These are phyloP conservation scores for Macroteleia sp. DNA, from an alignment of 2,888 invertebrate genomes.

Conservation along the genomic window DNA sequence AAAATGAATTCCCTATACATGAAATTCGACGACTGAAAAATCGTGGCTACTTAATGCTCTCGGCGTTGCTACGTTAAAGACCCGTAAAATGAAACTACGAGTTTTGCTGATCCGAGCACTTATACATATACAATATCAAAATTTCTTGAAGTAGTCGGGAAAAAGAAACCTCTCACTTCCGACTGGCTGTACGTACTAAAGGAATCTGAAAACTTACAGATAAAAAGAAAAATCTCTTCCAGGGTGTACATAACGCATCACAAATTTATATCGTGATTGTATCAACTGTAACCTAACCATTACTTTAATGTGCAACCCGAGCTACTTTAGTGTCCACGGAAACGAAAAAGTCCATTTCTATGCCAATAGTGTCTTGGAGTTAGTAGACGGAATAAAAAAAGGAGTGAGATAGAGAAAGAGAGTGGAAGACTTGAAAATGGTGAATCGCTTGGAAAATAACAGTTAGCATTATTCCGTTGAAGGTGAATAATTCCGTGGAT, in stretches of 20 bases:
- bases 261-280: conserved; percentile 41
- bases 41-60: conserved; percentile 22
- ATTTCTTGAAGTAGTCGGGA: not conserved
- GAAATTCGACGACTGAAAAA: conserved; percentile 2
- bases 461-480: not conserved
- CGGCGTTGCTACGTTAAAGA: conserved; percentile 13
- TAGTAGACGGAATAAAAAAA: conserved; percentile 9
- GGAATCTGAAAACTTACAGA: conserved; percentile 21
- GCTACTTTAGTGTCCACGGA: conserved; percentile 14
- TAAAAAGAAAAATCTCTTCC: conserved; percentile 41
- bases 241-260: conserved; percentile 34
- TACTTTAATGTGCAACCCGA: conserved; percentile 24
- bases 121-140: conserved; percentile 26
- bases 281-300: conserved; percentile 39
- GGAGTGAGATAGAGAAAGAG: not conserved
- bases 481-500: conserved; percentile 3
- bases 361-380: conserved; percentile 28
- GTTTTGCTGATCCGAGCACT: conserved; percentile 30
- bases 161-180: conserved; percentile 1
- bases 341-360: conserved; percentile 35
- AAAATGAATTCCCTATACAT: conserved; percentile 2
- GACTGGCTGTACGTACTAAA: conserved; percentile 39
- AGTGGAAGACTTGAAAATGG: not conserved
- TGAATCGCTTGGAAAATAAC: conserved; percentile 1
- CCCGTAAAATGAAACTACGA: conserved; percentile 23